Conservation (phyloP, 2,113 vertebrate species). For the Manacus vitellinus region DNA sequence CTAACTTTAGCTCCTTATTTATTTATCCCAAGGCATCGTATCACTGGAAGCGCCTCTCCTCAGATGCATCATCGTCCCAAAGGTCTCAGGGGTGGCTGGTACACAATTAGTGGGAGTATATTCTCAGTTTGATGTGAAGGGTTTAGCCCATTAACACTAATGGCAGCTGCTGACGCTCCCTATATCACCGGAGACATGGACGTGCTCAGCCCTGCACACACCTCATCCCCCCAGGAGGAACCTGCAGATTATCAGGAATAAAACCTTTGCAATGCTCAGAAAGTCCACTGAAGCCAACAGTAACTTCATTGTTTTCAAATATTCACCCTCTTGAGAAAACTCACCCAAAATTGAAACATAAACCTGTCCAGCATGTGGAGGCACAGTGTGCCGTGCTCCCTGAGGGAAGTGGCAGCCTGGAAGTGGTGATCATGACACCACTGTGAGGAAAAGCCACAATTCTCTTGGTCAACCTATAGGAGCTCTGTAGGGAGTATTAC, state of each 20-base stretch:
- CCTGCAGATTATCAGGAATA: background rate
- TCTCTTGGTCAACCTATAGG: no score
- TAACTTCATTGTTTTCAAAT: background rate
- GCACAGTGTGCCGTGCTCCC: accelerated
- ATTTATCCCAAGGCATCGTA: background rate
- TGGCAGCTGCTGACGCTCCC: background rate
- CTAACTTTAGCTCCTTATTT: slow-evolving; percentile 14
- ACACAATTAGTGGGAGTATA: slow-evolving; percentile 6
- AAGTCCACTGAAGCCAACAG: background rate
- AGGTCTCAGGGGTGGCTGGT: background rate
- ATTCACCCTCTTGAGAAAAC: background rate
- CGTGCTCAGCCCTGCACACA: background rate
- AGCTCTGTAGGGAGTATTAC: background rate
- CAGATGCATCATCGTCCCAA: background rate
- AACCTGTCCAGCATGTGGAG: background rate
- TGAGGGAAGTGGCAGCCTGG: background rate
- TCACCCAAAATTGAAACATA: background rate
- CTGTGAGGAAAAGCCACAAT: background rate
- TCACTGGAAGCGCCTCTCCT: background rate
- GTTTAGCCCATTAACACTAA: background rate
- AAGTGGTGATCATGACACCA: background rate
- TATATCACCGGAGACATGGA: background rate
- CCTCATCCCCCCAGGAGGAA: background rate
- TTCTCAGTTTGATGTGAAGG: background rate
- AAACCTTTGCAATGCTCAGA: background rate